phyloP scores from a whole-genome alignment of 1,140 invertebrate genomes.

The Andricus grossulariae region DNA sequence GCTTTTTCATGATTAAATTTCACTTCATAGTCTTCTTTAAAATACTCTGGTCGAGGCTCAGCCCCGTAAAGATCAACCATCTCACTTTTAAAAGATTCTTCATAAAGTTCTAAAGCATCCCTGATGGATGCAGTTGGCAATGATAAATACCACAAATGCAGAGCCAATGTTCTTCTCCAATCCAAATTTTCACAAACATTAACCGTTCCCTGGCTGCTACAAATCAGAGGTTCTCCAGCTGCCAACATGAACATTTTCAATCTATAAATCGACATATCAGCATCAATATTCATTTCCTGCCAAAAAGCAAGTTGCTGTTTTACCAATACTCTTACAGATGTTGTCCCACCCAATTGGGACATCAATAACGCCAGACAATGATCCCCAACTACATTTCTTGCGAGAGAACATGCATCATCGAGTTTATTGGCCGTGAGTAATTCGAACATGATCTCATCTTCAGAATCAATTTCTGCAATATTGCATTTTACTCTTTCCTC shows the following conservation, averaged over 20 bases:
- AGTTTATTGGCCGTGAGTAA: slow-evolving; percentile 76
- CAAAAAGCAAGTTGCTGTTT: slow-evolving; percentile 85
- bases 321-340: slow-evolving; percentile 79
- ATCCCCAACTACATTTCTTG: slow-evolving; percentile 77
- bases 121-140: slow-evolving; percentile 81
- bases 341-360: slow-evolving; percentile 81
- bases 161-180: slow-evolving; percentile 86
- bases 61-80: slow-evolving; percentile 60
- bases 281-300: slow-evolving; percentile 83
- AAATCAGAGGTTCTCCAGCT: slow-evolving; percentile 78
- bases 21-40: slow-evolving; percentile 64
- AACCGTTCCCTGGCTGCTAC: slow-evolving; percentile 71
- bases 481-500: slow-evolving; percentile 65
- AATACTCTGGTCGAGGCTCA: slow-evolving; percentile 69
- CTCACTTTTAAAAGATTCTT: slow-evolving; percentile 78
- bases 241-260: slow-evolving; percentile 83
- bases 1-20: slow-evolving; percentile 61
- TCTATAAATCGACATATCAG: slow-evolving; percentile 79
- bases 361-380: slow-evolving; percentile 82
- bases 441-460: slow-evolving; percentile 67
- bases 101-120: slow-evolving; percentile 82
- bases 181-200: slow-evolving; percentile 83
- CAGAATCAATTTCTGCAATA: slow-evolving; percentile 50
- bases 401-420: slow-evolving; percentile 77
- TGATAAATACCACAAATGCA: slow-evolving; percentile 88